Evolutionary conservation across 2,113 vertebrate species (phyloP).

Genomic region (Scomber scombrus): DNA sequence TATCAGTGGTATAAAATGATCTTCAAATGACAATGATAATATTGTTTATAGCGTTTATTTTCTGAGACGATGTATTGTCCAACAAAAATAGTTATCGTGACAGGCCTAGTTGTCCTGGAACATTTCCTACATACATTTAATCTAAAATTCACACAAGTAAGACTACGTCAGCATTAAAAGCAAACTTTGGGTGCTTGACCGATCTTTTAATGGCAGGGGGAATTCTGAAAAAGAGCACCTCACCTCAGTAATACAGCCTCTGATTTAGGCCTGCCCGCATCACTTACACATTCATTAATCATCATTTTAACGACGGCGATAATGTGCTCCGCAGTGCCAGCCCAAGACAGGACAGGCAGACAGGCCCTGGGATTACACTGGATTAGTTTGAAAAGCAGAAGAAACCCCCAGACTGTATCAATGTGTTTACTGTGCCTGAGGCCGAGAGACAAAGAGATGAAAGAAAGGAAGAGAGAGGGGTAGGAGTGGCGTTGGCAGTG

Average conservation of each 20-base stretch:
- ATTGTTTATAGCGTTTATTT: too few relatives aligned
- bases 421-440: conserved; percentile 55
- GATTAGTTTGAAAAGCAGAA: conserved; percentile 65
- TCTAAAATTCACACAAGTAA: not conserved
- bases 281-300: conserved; percentile 49
- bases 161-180: not conserved
- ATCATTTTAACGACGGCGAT: conserved; percentile 50
- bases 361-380: conserved; percentile 64
- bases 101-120: not conserved
- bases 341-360: conserved; percentile 44
- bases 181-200: not conserved
- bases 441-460: conserved; percentile 64
- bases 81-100: too few relatives aligned
- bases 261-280: conserved; percentile 20
- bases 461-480: not conserved
- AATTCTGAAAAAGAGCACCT: conserved; percentile 3
- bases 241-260: not conserved
- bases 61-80: too few relatives aligned
- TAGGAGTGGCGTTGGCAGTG: conserved; percentile 36
- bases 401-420: conserved; percentile 55
- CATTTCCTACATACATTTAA: not conserved
- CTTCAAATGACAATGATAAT: too few relatives aligned
- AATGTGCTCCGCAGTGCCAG: conserved; percentile 22
- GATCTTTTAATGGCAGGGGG: not conserved
- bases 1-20: too few relatives aligned